Base-by-base conservation (phyloP, 2,113 vertebrate species). In the Equus quagga region DNA sequence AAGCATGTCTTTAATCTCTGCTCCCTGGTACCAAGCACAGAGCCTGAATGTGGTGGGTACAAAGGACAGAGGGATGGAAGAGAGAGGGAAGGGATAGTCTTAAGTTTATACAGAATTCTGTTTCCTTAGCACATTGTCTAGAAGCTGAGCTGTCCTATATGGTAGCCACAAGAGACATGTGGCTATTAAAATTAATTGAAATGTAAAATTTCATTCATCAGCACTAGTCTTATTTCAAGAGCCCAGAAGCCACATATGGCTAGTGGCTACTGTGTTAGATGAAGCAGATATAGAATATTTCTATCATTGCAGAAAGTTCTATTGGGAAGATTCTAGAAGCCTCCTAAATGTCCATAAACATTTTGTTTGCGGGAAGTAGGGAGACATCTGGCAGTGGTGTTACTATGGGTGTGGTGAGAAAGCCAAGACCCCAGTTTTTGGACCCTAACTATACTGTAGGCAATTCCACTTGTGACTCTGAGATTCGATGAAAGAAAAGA, bases 161-260 rank as follows among this genome's bases (percentile, higher is more conserved):
- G 18, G 41, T 58, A 70, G 69, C 28, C n/a, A 2, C 70, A 18
- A 90, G 21, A 13, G n/a, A 82, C 11, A 44, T 56, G 15, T 75
- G 72, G 79, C 62, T 82, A 96, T 76, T 83, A 84, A 97, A 89
- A 86, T 72, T 41, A 87, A 86, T 28, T 95, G 31, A 92, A 96
- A 97, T 72, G 31, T 56, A 85, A 82, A 96, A 49, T 64, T 91
- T 36, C 83, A 13, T 65, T 33, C 28, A 31, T 73, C 33, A 78
- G 14, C 56, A 86, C 17, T 75, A 80, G 31, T 62, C 33, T 15
- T 78, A 84, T 80, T 70, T 81, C 60, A 91, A 95, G 44, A 49
- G 17, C 23, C 95, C 64, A 23, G 56, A 64, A 85, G n/a, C 26
- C 54, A 64, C 12, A 86, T 26, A 41, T 2, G n/a, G 21, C 19